Base-by-base conservation (phyloP, 2,888 invertebrate genomes). In the Napeogenes inachia region DNA sequence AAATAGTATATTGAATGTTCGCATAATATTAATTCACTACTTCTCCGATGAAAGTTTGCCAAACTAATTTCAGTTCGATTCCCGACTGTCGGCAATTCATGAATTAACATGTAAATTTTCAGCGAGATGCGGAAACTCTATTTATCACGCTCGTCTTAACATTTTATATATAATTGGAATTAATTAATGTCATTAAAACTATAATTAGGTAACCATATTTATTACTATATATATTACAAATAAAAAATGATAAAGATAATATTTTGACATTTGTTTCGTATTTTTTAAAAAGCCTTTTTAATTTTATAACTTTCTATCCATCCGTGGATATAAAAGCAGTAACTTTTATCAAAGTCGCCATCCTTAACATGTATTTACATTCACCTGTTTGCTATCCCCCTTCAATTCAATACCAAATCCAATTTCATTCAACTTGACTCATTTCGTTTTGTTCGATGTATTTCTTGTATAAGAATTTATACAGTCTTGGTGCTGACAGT, bases 321-420 rank as follows among this genome's bases (percentile, higher is more conserved):
- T 45, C 42, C 57, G 59, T 57, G 56, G 54, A 60, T 57, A 53
- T 38, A 57, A 46, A 59, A 47, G 55, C 56, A 64, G 74, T 30
- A 56, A 56, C 45, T 56, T 56, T 56, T 45, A 56, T 56, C 38
- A 56, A 45, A 30, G 56, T 45, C 30, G 30, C 56, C 56, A 50
- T 77, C 72, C 77, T 77, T 84, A 81, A 81, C 77, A 79, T 79
- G 75, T 81, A 78, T 84, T 73, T 75, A 72, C 73, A 72, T 77
- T 79, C 81, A 80, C 80, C 81, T 83, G 75, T 81, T 79, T 80
- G 73, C 76, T 68, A 70, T 67, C 70, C 69, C 66, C 66, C 66
- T 81, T 81, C 84, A 82, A 83, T 85, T 85, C 85, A 84, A 85
- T 85, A 83, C 83, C 73, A 81, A 87, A 87, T 84, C 85, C 86